Conservation (phyloP, 2,113 vertebrate species). For the Rhinoderma darwinii region DNA sequence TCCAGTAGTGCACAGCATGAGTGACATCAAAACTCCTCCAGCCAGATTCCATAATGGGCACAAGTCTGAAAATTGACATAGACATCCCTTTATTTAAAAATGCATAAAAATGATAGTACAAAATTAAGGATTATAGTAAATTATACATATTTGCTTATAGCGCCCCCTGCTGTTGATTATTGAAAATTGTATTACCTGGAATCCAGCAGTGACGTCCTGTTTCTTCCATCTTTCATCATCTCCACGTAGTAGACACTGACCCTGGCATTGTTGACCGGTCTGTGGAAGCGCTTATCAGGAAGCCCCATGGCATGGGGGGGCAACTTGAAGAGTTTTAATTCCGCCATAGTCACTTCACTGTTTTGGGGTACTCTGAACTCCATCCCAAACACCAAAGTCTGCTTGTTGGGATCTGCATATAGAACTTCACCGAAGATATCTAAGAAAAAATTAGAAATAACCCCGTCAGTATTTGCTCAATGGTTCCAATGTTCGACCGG, state of each 20-base stretch:
- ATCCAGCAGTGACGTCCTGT: constrained; percentile 87
- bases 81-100: not conserved
- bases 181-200: constrained; percentile 78
- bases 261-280: constrained; percentile 78
- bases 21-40: constrained; percentile 97
- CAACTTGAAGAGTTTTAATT: constrained; percentile 89
- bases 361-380: constrained; percentile 85
- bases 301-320: constrained; percentile 73
- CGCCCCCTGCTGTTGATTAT: not conserved
- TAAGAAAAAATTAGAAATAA: constrained; percentile 60
- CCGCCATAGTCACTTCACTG: constrained; percentile 92
- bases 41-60: constrained; percentile 86
- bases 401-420: constrained; percentile 77
- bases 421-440: constrained; percentile 82
- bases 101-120: not conserved
- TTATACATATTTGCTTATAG: too few relatives aligned
- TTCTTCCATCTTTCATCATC: constrained; percentile 77
- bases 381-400: constrained; percentile 88
- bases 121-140: too few relatives aligned
- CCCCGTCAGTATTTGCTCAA: not conserved
- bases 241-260: constrained; percentile 93
- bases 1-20: constrained; percentile 92
- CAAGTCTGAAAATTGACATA: constrained; percentile 75
- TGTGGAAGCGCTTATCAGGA: constrained; percentile 70
- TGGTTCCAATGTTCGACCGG: not conserved